Conservation (phyloP, 2,113 vertebrate genomes). For the Dromiciops gliroides region DNA sequence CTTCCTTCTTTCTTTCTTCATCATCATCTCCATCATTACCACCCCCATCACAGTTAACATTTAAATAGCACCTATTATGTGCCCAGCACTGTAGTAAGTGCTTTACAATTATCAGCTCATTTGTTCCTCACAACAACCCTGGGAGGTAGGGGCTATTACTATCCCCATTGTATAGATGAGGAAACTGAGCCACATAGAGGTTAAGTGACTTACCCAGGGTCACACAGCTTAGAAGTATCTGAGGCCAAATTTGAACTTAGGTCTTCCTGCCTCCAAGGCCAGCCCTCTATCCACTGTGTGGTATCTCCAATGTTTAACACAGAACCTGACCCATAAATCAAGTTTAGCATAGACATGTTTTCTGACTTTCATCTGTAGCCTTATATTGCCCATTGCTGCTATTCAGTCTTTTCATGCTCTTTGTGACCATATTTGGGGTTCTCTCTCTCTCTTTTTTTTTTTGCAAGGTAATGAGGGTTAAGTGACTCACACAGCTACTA, state of each 20-base stretch:
- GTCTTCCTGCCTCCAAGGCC: background rate
- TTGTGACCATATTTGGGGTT: background rate
- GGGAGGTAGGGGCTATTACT: background rate
- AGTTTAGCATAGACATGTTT: too few relatives aligned
- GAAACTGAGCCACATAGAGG: background rate
- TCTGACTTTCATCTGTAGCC: background rate
- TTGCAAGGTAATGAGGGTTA: too few relatives aligned
- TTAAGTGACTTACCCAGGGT: too few relatives aligned
- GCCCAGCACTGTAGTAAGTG: too few relatives aligned
- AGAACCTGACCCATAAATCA: too few relatives aligned
- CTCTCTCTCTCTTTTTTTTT: background rate
- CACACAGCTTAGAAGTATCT: background rate
- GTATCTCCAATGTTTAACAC: background rate
- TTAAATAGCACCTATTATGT: too few relatives aligned
- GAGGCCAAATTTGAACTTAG: background rate
- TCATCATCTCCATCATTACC: too few relatives aligned
- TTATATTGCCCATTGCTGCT: background rate
- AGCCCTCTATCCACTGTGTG: background rate
- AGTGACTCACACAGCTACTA: too few relatives aligned
- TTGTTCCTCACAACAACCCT: background rate
- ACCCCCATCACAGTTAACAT: too few relatives aligned
- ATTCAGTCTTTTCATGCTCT: background rate
- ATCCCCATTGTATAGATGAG: background rate
- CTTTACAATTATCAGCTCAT: too few relatives aligned
- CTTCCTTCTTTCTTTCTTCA: background rate